Evolutionary conservation across 2,888 invertebrate species (phyloP).

Genomic region (Pardosa pseudoannulata): DNA sequence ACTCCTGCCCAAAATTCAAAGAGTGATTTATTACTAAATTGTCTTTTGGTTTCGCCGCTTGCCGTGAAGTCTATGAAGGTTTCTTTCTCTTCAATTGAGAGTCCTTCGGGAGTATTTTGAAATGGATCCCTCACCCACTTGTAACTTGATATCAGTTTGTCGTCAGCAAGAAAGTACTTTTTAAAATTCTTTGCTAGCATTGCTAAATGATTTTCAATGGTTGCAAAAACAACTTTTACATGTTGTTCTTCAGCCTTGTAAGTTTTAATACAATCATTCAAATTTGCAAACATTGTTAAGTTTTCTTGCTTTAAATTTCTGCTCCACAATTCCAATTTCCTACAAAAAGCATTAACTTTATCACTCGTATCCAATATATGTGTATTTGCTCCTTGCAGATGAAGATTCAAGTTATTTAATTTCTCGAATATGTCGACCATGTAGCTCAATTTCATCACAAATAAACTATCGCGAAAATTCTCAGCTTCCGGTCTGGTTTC

Average conservation of each 20-base stretch:
- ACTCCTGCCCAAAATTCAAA: too few relatives aligned
- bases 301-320: conserved; percentile 49
- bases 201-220: conserved; percentile 32
- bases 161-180: too few relatives aligned
- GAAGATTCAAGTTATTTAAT: conserved; percentile 49
- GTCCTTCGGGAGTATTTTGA: too few relatives aligned
- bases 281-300: conserved; percentile 42
- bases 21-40: too few relatives aligned
- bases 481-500: conserved; percentile 45
- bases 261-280: conserved; percentile 23
- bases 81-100: too few relatives aligned
- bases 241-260: conserved; percentile 13
- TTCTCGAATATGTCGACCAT: conserved; percentile 58
- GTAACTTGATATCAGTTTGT: too few relatives aligned
- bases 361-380: conserved; percentile 52
- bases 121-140: too few relatives aligned
- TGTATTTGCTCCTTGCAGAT: conserved; percentile 47
- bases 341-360: conserved; percentile 49
- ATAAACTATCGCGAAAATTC: conserved; percentile 58
- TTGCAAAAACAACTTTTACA: conserved; percentile 20
- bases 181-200: too few relatives aligned
- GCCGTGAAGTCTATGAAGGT: too few relatives aligned
- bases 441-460: conserved; percentile 55
- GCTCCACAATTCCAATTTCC: conserved; percentile 53
- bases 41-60: too few relatives aligned